These are phyloP conservation scores for Jordanella pulchra DNA, from an alignment of 2,797 vertebrate genomes.

Conservation along the genomic window DNA sequence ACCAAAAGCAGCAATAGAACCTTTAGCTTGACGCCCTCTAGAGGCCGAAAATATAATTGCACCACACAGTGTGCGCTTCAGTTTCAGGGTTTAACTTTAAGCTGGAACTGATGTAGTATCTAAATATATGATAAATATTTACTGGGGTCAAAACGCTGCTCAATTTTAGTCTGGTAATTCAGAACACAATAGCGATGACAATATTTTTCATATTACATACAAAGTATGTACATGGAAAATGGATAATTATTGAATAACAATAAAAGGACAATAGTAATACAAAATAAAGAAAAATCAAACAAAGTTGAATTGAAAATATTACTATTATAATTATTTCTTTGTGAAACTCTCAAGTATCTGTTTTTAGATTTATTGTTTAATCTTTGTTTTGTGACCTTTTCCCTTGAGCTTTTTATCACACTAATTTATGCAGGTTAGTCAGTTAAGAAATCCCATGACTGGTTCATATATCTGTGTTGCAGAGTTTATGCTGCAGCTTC, in stretches of 20 bases:
- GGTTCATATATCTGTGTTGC: neutral
- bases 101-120: conserved; percentile 1
- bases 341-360: neutral
- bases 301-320: neutral
- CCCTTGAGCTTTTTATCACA: neutral
- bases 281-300: neutral
- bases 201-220: neutral
- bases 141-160: neutral
- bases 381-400: neutral
- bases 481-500: neutral
- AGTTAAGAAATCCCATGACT: neutral
- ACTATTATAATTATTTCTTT: neutral
- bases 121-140: neutral
- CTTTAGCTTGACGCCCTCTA: conserved; percentile 49
- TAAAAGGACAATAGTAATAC: too few species aligned
- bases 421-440: neutral
- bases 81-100: conserved; percentile 10
- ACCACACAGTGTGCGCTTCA: conserved; percentile 10
- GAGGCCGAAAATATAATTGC: conserved; percentile 42
- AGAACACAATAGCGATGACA: neutral
- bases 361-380: neutral
- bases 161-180: neutral
- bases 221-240: neutral
- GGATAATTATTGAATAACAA: neutral
- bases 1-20: neutral